Evolutionary conservation across 1,140 invertebrate species (phyloP).

Genomic region (Drosophila sp.): DNA sequence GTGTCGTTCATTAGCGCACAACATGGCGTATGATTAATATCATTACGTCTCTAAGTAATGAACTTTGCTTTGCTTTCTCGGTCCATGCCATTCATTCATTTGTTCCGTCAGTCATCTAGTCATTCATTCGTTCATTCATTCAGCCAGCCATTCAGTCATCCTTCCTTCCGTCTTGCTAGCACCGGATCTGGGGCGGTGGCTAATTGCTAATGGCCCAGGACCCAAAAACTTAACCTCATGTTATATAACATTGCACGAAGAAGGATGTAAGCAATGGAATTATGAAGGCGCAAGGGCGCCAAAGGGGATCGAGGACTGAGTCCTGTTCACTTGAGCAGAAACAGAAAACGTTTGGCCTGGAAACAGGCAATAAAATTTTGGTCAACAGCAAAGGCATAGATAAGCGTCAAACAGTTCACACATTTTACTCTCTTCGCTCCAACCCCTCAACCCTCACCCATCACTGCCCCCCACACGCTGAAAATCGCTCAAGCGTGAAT

Average conservation of each 20-base stretch:
- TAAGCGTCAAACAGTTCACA: constrained; percentile 80
- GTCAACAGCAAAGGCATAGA: constrained; percentile 72
- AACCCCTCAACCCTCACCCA: too few species aligned
- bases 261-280: constrained; percentile 12
- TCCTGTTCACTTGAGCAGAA: constrained; percentile 58
- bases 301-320: constrained; percentile 9
- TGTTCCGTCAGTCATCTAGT: not conserved
- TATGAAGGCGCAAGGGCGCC: constrained; percentile 6
- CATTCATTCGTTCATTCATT: not conserved
- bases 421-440: constrained; percentile 53
- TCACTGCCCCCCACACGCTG: constrained; percentile 18
- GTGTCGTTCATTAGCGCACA: constrained; percentile 56
- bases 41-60: constrained; percentile 41
- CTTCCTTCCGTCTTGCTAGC: constrained; percentile 35
- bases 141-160: not conserved
- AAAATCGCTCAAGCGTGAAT: constrained; percentile 77
- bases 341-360: constrained; percentile 66
- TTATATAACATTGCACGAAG: constrained; percentile 45
- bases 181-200: constrained; percentile 27
- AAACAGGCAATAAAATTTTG: constrained; percentile 78
- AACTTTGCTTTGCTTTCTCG: constrained; percentile 34
- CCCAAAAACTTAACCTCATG: constrained; percentile 11
- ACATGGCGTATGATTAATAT: constrained; percentile 76
- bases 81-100: constrained; percentile 8
- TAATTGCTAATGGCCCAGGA: constrained; percentile 41